Conservation (phyloP, 2,113 vertebrate species). For the Misgurnus mizolepis region DNA sequence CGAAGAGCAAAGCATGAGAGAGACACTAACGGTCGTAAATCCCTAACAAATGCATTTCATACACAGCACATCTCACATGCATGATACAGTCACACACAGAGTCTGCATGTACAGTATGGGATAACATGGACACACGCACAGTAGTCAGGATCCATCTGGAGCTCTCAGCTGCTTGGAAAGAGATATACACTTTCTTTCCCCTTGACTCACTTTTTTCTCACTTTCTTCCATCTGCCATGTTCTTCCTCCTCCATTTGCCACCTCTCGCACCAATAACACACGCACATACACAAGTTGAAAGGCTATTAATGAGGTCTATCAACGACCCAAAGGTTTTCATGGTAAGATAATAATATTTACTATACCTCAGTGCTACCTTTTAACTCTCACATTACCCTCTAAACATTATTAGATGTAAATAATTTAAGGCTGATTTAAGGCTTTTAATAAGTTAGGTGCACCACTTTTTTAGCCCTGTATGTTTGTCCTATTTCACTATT, state of each 20-base stretch:
- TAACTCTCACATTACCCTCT: too few relatives aligned
- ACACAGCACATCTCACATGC: constrained; percentile 28
- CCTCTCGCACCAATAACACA: neutral
- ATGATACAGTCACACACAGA: constrained; percentile 16
- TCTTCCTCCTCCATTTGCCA: constrained; percentile 9
- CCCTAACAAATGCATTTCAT: constrained; percentile 26
- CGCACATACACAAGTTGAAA: too few relatives aligned
- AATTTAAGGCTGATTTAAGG: too few relatives aligned
- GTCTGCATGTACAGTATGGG: constrained; percentile 4
- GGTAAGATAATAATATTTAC: too few relatives aligned
- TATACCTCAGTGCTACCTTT: too few relatives aligned
- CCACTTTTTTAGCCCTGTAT: too few relatives aligned
- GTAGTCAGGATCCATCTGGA: constrained; percentile 42
- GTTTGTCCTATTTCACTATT: too few relatives aligned
- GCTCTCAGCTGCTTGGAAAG: constrained; percentile 34
- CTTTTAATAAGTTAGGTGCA: too few relatives aligned
- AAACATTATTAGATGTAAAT: too few relatives aligned
- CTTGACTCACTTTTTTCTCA: constrained; percentile 8
- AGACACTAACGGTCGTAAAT: constrained; percentile 27
- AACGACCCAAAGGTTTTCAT: too few relatives aligned
- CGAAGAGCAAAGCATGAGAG: neutral
- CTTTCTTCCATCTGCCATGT: constrained; percentile 60
- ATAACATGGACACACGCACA: constrained; percentile 7
- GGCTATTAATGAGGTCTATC: too few relatives aligned
- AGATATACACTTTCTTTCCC: neutral